Conservation (phyloP, 2,888 invertebrate genomes). For the Steinernema hermaphroditum region DNA sequence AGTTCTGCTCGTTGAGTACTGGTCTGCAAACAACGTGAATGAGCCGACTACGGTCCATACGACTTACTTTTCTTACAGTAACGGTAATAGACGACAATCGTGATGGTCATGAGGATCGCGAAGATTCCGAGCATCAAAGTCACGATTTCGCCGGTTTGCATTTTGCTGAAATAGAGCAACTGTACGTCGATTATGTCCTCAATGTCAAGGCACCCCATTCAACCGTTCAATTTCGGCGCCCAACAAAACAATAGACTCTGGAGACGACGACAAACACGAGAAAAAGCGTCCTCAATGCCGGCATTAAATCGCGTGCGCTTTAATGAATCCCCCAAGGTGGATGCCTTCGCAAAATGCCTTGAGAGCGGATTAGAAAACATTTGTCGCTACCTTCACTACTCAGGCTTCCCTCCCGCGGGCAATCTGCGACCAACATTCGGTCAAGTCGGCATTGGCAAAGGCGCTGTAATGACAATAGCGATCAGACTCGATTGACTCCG, state of each 20-base stretch:
- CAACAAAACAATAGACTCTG: no score
- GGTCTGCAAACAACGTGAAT: neutral
- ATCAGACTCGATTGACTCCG: no score
- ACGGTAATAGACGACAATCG: slow-evolving; percentile 41
- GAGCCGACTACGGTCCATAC: neutral
- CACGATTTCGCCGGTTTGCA: slow-evolving; percentile 41
- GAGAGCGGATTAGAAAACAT: neutral
- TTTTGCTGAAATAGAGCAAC: slow-evolving; percentile 33
- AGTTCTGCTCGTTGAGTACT: slow-evolving; percentile 11
- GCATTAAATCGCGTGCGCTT: neutral
- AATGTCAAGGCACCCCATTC: no score
- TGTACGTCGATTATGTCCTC: no score
- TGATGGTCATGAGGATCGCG: slow-evolving; percentile 35
- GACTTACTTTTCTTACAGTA: slow-evolving; percentile 34
- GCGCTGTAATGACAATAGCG: neutral
- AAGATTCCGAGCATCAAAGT: slow-evolving; percentile 37
- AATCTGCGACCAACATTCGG: neutral
- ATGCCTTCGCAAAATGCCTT: neutral
- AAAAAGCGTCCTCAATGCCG: neutral
- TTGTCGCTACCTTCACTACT: neutral
- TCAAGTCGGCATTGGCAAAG: neutral
- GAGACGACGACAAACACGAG: neutral
- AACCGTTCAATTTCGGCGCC: no score
- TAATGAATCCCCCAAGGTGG: slow-evolving; percentile 5
- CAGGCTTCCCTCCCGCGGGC: neutral